Conservation (phyloP, 2,888 invertebrate genomes). For the Aspidiotus destructor region DNA sequence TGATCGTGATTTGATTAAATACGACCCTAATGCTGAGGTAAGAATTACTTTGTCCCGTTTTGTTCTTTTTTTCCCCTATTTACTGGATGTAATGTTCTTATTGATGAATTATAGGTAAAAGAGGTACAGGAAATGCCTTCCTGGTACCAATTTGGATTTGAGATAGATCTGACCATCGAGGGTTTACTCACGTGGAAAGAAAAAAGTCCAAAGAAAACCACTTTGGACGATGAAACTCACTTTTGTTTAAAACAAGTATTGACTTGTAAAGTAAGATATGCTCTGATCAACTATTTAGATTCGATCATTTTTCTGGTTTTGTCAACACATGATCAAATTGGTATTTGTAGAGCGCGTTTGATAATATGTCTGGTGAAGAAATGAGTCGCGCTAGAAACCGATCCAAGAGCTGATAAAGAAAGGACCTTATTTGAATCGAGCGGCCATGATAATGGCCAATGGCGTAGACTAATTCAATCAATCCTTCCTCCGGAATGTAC, state of each 20-base stretch:
- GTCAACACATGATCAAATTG: too few species aligned
- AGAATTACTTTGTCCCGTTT: too few species aligned
- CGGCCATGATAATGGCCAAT: slow-evolving; percentile 96
- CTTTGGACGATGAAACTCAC: slow-evolving; percentile 64
- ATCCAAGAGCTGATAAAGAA: too few species aligned
- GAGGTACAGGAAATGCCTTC: slow-evolving; percentile 16
- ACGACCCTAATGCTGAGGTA: slow-evolving; percentile 54
- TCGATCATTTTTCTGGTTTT: too few species aligned
- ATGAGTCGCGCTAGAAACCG: too few species aligned
- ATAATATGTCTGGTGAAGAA: too few species aligned
- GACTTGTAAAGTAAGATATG: slow-evolving; percentile 56
- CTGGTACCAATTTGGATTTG: too few species aligned
- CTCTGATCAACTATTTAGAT: background rate
- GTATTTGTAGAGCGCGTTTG: too few species aligned
- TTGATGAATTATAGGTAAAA: too few species aligned
- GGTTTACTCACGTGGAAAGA: slow-evolving; percentile 50
- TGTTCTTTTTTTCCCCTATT: too few species aligned
- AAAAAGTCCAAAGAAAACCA: slow-evolving; percentile 55
- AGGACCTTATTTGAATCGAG: slow-evolving; percentile 85
- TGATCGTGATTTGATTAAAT: slow-evolving; percentile 49
- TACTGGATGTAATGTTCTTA: slow-evolving; percentile 9
- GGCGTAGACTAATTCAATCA: slow-evolving; percentile 82
- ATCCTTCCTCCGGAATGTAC: too few species aligned
- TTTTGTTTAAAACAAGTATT: slow-evolving; percentile 70
- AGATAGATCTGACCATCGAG: slow-evolving; percentile 8